A percentile compares a stretch with the other conserved stretches of the same genome.
phyloP scores from a whole-genome alignment of 2,888 invertebrate species.

The Brassicogethes aeneus region DNA sequence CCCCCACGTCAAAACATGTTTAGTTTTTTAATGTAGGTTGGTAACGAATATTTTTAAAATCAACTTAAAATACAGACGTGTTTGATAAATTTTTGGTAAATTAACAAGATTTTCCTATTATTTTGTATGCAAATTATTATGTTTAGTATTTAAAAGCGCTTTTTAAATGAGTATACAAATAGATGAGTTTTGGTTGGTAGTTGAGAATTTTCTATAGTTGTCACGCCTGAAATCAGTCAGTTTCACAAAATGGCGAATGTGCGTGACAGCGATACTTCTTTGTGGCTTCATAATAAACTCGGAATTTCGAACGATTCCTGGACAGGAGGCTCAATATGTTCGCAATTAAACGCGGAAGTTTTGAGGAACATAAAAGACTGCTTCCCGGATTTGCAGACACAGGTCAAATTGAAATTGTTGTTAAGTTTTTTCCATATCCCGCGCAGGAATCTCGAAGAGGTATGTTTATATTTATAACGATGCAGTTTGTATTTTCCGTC shows the following conservation, averaged over 20 bases:
- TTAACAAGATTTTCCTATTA: no score
- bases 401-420: constrained; percentile 94
- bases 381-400: constrained; percentile 93
- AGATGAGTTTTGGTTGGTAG: no score
- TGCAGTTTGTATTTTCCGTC: background rate
- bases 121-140: no score
- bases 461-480: constrained; percentile 42
- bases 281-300: constrained; percentile 99
- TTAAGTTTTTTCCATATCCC: constrained; percentile 97
- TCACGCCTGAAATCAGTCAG: no score
- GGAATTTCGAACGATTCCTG: constrained; percentile 97
- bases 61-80: no score
- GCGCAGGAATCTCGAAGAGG: constrained; percentile 95
- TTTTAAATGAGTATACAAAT: no score
- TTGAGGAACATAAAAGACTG: constrained; percentile 93
- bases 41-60: no score
- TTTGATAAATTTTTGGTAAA: no score
- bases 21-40: no score
- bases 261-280: constrained; percentile 93
- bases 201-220: no score
- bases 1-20: no score
- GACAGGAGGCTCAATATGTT: constrained; percentile 96
- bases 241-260: constrained; percentile 73
- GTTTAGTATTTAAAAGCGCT: no score
- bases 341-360: constrained; percentile 91